These are phyloP conservation scores for Caenorhabditis sinica DNA, from an alignment of 2,888 invertebrate species.

Conservation along the genomic window DNA sequence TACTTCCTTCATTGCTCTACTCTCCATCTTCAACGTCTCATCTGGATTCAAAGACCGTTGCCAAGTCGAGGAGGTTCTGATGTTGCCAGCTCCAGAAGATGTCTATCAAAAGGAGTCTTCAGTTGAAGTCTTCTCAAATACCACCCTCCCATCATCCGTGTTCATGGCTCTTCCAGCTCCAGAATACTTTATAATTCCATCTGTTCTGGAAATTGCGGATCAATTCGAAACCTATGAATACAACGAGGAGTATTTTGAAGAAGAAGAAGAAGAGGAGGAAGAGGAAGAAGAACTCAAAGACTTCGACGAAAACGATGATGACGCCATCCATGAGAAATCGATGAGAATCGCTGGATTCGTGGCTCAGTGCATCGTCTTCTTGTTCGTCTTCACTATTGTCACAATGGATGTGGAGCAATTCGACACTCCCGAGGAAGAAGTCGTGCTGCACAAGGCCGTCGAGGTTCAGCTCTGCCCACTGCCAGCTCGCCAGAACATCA, in stretches of 20 bases:
- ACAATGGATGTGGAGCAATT: constrained; percentile 36
- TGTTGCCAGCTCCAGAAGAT: constrained; percentile 32
- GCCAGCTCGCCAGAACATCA: constrained; percentile 31
- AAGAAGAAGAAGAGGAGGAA: constrained; percentile 4
- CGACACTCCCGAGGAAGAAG: neutral
- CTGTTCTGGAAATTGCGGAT: constrained; percentile 2
- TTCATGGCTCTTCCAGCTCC: neutral
- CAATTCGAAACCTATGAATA: neutral
- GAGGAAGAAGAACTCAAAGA: neutral
- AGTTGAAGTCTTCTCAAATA: neutral
- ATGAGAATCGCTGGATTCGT: constrained; percentile 42
- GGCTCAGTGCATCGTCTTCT: constrained; percentile 42
- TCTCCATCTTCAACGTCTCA: constrained; percentile 3
- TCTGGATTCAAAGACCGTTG: neutral
- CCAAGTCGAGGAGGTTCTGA: constrained; percentile 13
- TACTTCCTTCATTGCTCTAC: neutral
- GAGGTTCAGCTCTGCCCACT: constrained; percentile 42
- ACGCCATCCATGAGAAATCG: constrained; percentile 6
- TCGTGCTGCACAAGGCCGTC: constrained; percentile 24
- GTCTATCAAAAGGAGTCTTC: neutral
- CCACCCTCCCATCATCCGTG: neutral
- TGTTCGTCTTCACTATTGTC: constrained; percentile 28
- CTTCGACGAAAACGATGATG: neutral
- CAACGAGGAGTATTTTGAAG: neutral
- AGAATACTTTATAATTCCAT: neutral